Conservation (phyloP, 2,888 invertebrate species). For the Harpalus rubripes region DNA sequence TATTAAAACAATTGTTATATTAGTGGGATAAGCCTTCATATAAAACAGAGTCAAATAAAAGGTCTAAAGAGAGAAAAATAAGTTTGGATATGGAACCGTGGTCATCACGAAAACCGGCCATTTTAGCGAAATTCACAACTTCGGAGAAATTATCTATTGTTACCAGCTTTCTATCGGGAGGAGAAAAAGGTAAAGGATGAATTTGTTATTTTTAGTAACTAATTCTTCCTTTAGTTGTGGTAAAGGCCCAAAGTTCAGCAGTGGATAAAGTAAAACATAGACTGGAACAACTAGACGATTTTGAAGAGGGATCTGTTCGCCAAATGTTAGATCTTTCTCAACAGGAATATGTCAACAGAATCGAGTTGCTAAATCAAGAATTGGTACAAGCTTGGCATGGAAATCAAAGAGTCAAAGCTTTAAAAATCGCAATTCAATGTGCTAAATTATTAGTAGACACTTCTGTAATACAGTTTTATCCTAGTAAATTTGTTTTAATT, state of each 20-base stretch:
- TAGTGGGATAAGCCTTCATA: conserved; percentile 63
- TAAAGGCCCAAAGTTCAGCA: conserved; percentile 89
- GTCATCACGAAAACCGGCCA: conserved; percentile 86
- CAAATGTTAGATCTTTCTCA: conserved; percentile 95
- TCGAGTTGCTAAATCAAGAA: conserved; percentile 94
- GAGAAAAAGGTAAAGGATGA: conserved; percentile 84
- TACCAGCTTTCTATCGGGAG: conserved; percentile 91
- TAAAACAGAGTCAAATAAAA: conserved; percentile 67
- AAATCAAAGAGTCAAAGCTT: conserved; percentile 95
- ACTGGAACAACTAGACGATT: conserved; percentile 95
- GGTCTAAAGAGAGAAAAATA: conserved; percentile 72
- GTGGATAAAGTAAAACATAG: conserved; percentile 94
- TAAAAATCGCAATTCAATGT: conserved; percentile 98
- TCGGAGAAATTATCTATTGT: conserved; percentile 95
- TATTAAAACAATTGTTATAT: conserved; percentile 48
- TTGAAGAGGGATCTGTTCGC: conserved; percentile 92
- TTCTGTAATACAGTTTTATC: conserved; percentile 95
- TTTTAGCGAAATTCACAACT: conserved; percentile 94
- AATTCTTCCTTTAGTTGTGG: conserved; percentile 80
- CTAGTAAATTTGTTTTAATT: conserved; percentile 97
- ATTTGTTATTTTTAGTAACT: conserved; percentile 15
- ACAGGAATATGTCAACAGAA: conserved; percentile 92
- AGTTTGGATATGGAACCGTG: conserved; percentile 84
- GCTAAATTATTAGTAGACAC: conserved; percentile 95
- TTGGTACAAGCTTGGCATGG: conserved; percentile 95